A percentile compares a stretch with the other conserved stretches of the same genome.
These are phyloP conservation scores for Urocitellus parryii DNA, from an alignment of 2,113 vertebrate species.

Conservation along the genomic window DNA sequence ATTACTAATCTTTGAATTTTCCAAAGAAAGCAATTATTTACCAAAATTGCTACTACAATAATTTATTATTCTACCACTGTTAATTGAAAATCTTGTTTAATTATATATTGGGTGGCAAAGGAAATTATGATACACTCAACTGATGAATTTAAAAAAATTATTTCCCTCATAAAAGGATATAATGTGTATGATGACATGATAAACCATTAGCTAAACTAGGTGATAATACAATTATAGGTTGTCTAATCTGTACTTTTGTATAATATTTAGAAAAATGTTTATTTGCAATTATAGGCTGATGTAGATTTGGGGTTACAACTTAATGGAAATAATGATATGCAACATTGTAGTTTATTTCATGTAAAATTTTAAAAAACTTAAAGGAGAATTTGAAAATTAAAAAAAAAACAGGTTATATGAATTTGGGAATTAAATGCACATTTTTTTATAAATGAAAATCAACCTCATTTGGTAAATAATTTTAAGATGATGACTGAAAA, in stretches of 20 bases:
- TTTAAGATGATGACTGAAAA: not conserved
- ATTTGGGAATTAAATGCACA: not conserved
- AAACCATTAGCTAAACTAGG: not conserved
- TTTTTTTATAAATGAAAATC: slow-evolving; percentile 33
- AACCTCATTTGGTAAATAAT: not conserved
- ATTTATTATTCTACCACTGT: not conserved
- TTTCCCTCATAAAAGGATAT: not conserved
- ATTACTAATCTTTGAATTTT: not conserved
- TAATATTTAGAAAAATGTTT: not conserved
- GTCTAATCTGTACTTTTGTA: not conserved
- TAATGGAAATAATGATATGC: not conserved
- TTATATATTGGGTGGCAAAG: not conserved
- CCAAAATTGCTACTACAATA: not conserved
- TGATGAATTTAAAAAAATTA: not conserved
- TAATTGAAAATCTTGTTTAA: not conserved
- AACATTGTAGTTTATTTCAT: not conserved
- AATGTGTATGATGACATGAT: not conserved
- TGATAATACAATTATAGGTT: not conserved
- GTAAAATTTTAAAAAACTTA: not conserved
- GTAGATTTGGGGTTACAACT: not conserved
- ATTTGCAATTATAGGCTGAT: not conserved
- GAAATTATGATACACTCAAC: not conserved
- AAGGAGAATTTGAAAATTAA: not conserved
- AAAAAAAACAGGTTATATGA: not conserved
- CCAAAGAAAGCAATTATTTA: slow-evolving; percentile 5